Percentiles rank a stretch among this genome's conserved stretches.
These are phyloP conservation scores for Marasmarcha lunaedactyla DNA, from an alignment of 2,888 invertebrate genomes.

Conservation along the genomic window DNA sequence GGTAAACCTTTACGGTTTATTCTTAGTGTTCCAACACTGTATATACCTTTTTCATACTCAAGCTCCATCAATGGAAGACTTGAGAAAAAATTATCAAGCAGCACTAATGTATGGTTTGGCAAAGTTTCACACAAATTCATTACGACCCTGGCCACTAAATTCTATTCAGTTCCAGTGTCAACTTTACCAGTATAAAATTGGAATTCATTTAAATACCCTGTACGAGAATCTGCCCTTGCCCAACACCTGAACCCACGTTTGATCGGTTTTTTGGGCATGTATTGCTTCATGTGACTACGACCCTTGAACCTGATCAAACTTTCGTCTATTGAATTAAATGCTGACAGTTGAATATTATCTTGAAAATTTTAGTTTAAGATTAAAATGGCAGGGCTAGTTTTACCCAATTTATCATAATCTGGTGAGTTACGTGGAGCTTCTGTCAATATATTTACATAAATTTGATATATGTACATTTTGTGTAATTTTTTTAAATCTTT, in stretches of 20 bases:
- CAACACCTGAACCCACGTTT: constrained; percentile 12
- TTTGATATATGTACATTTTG: constrained; percentile 16
- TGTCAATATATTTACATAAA: constrained; percentile 12
- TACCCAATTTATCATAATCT: constrained; percentile 16
- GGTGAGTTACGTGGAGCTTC: constrained; percentile 11
- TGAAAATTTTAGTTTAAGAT: constrained; percentile 12
- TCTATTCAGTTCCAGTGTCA: constrained; percentile 11
- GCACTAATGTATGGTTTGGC: constrained; percentile 7
- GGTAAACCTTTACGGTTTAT: constrained; percentile 7
- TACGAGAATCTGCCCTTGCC: constrained; percentile 11
- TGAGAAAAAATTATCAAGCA: constrained; percentile 12
- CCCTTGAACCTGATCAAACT: constrained; percentile 13
- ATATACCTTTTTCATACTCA: constrained; percentile 8
- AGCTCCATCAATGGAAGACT: constrained; percentile 9
- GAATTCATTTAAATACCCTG: constrained; percentile 13
- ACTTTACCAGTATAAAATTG: constrained; percentile 14
- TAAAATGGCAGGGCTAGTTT: constrained; percentile 14
- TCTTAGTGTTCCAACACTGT: constrained; percentile 9
- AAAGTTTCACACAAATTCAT: constrained; percentile 9
- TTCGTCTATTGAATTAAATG: constrained; percentile 11
- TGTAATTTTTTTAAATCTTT: constrained; percentile 15
- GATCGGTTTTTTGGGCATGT: constrained; percentile 13
- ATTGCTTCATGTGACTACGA: constrained; percentile 11
- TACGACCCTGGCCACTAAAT: constrained; percentile 14
- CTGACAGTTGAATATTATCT: constrained; percentile 8